These are phyloP conservation scores for Urophycis tenuis DNA, from an alignment of 2,797 vertebrate genomes.

Conservation along the genomic window DNA sequence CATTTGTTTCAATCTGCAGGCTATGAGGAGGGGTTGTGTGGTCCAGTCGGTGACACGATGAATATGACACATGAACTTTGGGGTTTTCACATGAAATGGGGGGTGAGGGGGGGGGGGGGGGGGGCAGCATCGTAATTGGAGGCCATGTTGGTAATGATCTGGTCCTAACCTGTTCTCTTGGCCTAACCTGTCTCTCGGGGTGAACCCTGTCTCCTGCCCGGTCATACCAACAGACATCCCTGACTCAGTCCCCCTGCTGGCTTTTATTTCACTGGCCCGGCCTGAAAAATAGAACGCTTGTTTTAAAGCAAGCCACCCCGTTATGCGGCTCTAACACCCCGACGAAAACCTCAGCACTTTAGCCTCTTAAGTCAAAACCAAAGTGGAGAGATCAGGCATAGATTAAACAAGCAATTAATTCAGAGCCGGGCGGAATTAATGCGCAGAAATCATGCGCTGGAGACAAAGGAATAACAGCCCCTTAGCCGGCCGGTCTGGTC, in stretches of 20 bases:
- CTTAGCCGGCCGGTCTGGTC: background rate
- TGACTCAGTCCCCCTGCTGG: background rate
- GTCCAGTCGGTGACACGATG: background rate
- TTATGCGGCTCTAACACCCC: background rate
- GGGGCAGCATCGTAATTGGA: background rate
- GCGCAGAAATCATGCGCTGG: slow-evolving; percentile 2
- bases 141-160: background rate
- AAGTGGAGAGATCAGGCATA: slow-evolving; percentile 11
- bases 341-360: slow-evolving; percentile 7
- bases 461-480: background rate
- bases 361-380: background rate
- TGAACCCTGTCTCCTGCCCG: background rate
- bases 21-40: background rate
- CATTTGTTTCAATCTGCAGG: slow-evolving; percentile 1
- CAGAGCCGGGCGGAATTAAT: slow-evolving; percentile 8
- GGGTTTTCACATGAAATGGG: no score
- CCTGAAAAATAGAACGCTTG: background rate
- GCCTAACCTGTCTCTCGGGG: background rate
- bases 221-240: background rate
- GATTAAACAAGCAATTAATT: slow-evolving; percentile 21
- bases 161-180: background rate
- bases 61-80: background rate
- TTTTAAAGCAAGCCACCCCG: background rate
- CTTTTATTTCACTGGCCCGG: background rate
- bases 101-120: no score